Conservation (phyloP, 2,113 vertebrate species). For the Calidris pugnax region DNA sequence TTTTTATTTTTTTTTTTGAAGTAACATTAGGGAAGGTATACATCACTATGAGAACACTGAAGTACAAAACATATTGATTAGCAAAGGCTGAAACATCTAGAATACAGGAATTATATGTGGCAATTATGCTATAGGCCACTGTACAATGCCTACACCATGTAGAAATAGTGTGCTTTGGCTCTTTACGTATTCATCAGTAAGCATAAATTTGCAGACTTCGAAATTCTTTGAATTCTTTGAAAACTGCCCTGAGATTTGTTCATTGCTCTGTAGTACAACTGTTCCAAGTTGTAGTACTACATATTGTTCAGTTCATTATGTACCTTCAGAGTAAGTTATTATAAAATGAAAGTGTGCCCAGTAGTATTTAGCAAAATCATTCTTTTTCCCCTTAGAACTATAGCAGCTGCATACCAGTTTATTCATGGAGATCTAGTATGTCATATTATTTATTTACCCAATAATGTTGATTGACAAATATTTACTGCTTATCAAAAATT, state of each 20-base stretch:
- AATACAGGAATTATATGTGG: not conserved
- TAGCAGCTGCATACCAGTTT: too few species aligned
- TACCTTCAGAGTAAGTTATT: not conserved
- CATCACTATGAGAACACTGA: not conserved
- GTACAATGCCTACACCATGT: not conserved
- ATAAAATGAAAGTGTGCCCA: not conserved
- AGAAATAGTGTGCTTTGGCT: not conserved
- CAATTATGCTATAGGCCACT: not conserved
- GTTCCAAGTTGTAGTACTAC: not conserved
- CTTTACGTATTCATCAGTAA: not conserved
- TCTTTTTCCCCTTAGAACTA: too few species aligned
- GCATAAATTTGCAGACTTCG: not conserved
- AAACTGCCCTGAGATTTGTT: not conserved
- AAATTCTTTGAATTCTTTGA: not conserved
- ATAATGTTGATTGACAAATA: not conserved
- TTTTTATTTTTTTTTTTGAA: not conserved
- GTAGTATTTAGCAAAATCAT: too few species aligned
- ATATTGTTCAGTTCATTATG: not conserved
- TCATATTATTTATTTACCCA: too few species aligned
- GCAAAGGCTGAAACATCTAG: not conserved
- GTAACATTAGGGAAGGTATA: fast-evolving
- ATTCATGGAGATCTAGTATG: too few species aligned
- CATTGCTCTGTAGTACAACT: not conserved
- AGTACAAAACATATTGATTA: not conserved
- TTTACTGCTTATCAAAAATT: not conserved